phyloP scores from a whole-genome alignment of 2,113 vertebrate species.

The Excalfactoria chinensis region DNA sequence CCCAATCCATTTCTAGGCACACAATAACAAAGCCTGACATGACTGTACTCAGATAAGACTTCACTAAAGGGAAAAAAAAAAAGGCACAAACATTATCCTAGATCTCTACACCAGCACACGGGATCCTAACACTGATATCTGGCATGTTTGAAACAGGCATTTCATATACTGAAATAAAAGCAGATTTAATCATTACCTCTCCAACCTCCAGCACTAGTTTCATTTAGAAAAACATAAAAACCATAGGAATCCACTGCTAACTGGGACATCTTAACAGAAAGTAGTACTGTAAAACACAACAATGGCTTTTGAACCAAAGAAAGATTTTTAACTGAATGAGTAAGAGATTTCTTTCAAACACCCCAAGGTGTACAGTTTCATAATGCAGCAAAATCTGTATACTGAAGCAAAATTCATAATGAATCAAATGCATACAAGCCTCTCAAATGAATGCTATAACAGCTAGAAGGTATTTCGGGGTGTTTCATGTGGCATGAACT shows the following conservation, averaged over 20 bases:
- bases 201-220: background rate
- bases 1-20: background rate
- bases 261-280: background rate
- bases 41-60: background rate
- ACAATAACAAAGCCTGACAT: background rate
- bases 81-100: background rate
- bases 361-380: background rate
- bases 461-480: background rate
- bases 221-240: background rate
- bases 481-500: background rate
- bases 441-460: background rate
- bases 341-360: background rate
- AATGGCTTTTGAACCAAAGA: background rate
- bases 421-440: background rate
- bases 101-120: background rate
- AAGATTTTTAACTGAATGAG: background rate
- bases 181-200: background rate
- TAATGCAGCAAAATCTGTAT: background rate
- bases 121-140: background rate
- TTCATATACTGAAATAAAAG: background rate
- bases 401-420: background rate
- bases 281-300: background rate
- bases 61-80: background rate
- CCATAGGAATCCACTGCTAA: background rate
- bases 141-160: background rate